Percentiles rank a stretch among this genome's conserved stretches.
These are phyloP conservation scores for Tenthredo mesomela DNA, from an alignment of 2,888 invertebrate species.

Conservation along the genomic window DNA sequence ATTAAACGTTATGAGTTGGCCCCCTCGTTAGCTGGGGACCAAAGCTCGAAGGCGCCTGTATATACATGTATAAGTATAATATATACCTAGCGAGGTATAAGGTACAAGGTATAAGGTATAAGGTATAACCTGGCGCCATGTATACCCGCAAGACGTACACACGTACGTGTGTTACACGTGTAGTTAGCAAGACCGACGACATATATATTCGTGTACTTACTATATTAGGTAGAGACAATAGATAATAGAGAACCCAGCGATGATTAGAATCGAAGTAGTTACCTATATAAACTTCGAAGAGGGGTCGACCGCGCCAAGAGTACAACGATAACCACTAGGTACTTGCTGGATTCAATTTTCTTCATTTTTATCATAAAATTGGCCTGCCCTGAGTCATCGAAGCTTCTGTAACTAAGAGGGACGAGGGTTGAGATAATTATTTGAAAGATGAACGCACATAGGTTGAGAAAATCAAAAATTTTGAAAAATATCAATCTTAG, in stretches of 20 bases:
- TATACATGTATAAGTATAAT: neutral
- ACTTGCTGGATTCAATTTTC: neutral
- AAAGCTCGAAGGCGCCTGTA: neutral
- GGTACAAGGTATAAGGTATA: neutral
- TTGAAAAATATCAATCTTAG: no score
- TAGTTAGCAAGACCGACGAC: neutral
- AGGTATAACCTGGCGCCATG: neutral
- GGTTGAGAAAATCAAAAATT: no score
- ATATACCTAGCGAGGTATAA: neutral
- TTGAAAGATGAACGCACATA: no score
- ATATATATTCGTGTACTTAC: neutral
- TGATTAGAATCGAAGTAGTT: slow-evolving; percentile 10
- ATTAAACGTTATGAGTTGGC: slow-evolving; percentile 77
- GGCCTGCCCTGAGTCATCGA: neutral
- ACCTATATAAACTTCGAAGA: neutral
- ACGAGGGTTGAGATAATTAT: no score
- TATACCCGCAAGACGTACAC: neutral
- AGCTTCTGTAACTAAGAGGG: no score
- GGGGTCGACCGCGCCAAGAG: neutral
- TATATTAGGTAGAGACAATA: neutral
- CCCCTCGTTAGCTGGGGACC: slow-evolving; percentile 72
- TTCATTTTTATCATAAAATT: neutral
- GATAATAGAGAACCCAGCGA: slow-evolving; percentile 8
- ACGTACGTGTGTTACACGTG: neutral
- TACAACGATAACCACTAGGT: neutral